Conservation (phyloP, 1,140 invertebrate genomes). For the Grapholita molesta region DNA sequence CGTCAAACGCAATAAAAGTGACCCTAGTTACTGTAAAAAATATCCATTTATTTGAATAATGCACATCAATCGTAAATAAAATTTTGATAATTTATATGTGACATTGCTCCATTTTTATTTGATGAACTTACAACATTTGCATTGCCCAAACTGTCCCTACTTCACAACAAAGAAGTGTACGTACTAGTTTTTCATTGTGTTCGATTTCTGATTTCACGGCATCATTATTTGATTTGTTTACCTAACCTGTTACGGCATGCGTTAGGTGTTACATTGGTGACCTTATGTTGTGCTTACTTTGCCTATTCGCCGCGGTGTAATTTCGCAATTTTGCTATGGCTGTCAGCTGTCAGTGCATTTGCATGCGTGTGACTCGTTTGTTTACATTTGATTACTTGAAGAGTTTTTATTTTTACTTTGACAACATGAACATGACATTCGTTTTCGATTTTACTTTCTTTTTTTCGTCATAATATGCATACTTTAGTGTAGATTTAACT, state of each 20-base stretch:
- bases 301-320: conserved; percentile 22
- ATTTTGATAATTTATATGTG: not conserved
- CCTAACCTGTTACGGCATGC: conserved; percentile 34
- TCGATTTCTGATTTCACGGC: conserved; percentile 50
- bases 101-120: not conserved
- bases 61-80: too few species aligned
- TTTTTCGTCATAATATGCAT: not conserved
- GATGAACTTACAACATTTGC: not conserved
- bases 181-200: not conserved
- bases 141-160: not conserved
- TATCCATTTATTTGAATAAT: too few species aligned
- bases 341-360: conserved; percentile 19
- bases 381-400: conserved; percentile 11
- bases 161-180: not conserved
- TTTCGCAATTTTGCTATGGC: conserved; percentile 22
- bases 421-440: not conserved
- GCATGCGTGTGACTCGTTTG: conserved; percentile 16
- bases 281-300: conserved; percentile 27
- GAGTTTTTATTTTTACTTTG: not conserved
- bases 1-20: not conserved
- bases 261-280: conserved; percentile 26
- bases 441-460: not conserved
- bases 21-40: too few species aligned
- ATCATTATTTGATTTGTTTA: conserved; percentile 46
- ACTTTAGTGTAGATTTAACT: not conserved